These are phyloP conservation scores for Numenius arquata DNA, from an alignment of 2,113 vertebrate genomes.

Conservation along the genomic window DNA sequence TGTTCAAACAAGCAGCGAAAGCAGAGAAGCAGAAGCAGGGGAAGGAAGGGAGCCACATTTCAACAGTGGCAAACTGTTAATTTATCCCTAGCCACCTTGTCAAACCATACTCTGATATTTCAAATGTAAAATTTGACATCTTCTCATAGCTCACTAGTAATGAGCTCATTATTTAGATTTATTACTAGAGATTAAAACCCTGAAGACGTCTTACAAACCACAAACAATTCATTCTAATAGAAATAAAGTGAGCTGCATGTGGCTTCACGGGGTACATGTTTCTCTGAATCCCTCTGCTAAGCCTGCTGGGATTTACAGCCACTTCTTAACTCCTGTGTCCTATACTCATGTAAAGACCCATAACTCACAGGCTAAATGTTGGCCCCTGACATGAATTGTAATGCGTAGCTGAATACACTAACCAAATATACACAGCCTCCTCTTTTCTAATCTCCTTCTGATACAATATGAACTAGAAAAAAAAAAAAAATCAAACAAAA, in stretches of 20 bases:
- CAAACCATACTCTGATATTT: not conserved
- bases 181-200: not conserved
- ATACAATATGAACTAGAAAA: not conserved
- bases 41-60: not conserved
- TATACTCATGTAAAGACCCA: not conserved
- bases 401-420: not conserved
- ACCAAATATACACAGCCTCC: not conserved
- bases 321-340: not conserved
- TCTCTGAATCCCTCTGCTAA: not conserved
- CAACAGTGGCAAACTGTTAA: not conserved
- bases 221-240: not conserved
- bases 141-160: not conserved
- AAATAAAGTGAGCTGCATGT: not conserved
- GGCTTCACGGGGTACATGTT: not conserved
- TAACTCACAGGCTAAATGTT: not conserved
- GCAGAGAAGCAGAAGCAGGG: not conserved
- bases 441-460: not conserved
- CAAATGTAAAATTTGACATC: not conserved
- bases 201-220: not conserved
- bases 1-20: not conserved
- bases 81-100: not conserved
- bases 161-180: conserved; percentile 11
- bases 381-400: not conserved
- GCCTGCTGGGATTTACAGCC: not conserved
- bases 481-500: not conserved